Evolutionary conservation across 2,113 vertebrate genomes (phyloP).

Genomic region (Felis catus): F.catus_Fca126_mat1.0 CM031421.1:96282501-96283000

Average conservation of each 20-base stretch:
- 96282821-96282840: background rate
- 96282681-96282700: background rate
- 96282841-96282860: background rate
- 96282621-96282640: background rate
- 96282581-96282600: background rate
- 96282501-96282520: background rate
- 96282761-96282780: background rate
- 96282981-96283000: background rate
- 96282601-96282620: background rate
- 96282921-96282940: background rate
- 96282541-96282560: background rate
- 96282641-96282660: background rate
- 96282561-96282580: background rate
- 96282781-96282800: background rate
- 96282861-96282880: background rate
- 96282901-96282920: background rate
- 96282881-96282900: background rate
- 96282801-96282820: background rate
- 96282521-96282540: background rate
- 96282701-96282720: background rate
- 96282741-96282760: background rate
- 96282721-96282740: background rate
- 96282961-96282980: background rate
- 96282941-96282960: background rate
- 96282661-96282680: background rate